These are phyloP conservation scores for Chrysomela aeneicollis DNA, from an alignment of 2,888 invertebrate species.

Conservation along the genomic window DNA sequence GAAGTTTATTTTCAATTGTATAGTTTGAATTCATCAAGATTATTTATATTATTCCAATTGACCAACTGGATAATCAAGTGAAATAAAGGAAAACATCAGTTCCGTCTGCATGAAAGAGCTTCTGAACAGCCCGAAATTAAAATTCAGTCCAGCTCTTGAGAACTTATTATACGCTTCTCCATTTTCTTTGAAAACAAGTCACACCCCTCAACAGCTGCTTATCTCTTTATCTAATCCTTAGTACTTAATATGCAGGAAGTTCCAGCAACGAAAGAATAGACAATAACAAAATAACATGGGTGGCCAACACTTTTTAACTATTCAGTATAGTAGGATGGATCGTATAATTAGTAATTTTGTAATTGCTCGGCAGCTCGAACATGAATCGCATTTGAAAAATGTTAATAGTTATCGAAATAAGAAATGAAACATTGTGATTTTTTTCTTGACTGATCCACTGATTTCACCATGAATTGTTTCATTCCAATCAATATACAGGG, in stretches of 20 bases:
- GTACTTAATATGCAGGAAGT: neutral
- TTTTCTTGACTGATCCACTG: no score
- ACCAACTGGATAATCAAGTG: no score
- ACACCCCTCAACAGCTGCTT: neutral
- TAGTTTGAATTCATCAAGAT: no score
- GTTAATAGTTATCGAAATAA: no score
- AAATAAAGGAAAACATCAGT: no score
- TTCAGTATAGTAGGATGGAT: neutral
- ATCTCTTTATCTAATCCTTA: neutral
- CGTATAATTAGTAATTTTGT: neutral
- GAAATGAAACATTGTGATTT: no score
- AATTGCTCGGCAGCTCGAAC: no score
- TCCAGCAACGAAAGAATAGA: neutral
- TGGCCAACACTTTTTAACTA: neutral
- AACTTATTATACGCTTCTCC: neutral
- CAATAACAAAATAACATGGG: neutral
- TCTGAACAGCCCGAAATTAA: neutral
- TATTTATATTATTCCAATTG: no score
- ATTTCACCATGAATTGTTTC: no score
- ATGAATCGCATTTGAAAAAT: no score
- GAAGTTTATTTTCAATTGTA: no score
- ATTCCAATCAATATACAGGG: no score
- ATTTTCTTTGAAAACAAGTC: neutral
- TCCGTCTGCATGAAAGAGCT: neutral
- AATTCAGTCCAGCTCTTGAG: neutral